These are phyloP conservation scores for Odontomyia ornata DNA, from an alignment of 2,888 invertebrate species.

Conservation along the genomic window DNA sequence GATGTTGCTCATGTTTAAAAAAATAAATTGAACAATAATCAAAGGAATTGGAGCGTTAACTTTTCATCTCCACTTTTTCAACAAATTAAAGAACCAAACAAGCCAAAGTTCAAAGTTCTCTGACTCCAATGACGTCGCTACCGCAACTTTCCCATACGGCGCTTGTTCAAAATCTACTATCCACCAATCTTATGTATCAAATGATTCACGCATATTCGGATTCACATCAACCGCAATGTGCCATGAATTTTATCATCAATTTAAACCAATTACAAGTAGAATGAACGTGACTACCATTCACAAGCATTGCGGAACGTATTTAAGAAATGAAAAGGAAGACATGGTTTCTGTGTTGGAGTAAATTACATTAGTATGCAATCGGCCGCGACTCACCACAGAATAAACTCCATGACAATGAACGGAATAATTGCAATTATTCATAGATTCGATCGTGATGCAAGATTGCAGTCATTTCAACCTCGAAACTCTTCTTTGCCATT, in stretches of 20 bases:
- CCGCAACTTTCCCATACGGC: too few species aligned
- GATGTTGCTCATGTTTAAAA: neutral
- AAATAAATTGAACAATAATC: neutral
- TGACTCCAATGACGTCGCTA: too few species aligned
- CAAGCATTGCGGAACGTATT: neutral
- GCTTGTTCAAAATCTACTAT: neutral
- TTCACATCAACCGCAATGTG: neutral
- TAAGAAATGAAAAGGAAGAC: neutral
- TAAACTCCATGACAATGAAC: neutral
- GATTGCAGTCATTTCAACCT: neutral
- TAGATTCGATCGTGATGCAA: neutral
- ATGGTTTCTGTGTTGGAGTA: neutral
- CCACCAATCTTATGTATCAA: neutral
- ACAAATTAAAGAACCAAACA: too few species aligned
- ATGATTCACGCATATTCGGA: neutral
- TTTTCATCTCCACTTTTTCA: too few species aligned
- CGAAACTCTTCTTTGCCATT: neutral
- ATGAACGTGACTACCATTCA: neutral
- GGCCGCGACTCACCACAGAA: neutral
- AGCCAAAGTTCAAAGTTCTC: too few species aligned
- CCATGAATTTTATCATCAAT: constrained; percentile 10
- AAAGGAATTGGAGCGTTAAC: too few species aligned
- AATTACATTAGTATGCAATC: neutral
- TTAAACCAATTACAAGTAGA: constrained; percentile 9
- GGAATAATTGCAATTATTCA: neutral